phyloP scores from a whole-genome alignment of 2,888 invertebrate species.

The Acrobasis suavella region DNA sequence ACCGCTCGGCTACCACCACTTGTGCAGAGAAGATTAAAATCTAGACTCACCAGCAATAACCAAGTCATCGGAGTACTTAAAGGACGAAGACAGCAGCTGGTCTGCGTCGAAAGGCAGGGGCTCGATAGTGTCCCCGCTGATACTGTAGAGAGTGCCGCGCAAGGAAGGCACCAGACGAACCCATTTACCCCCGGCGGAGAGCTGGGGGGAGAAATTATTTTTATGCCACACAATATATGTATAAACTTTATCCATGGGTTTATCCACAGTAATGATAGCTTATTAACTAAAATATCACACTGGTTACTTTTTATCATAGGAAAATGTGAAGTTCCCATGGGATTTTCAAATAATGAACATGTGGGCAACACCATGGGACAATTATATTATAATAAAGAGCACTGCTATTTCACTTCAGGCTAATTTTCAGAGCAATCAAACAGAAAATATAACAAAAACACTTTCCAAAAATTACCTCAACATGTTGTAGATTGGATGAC shows the following conservation, averaged over 20 bases:
- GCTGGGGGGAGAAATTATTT: conserved; percentile 58
- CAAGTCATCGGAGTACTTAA: conserved; percentile 92
- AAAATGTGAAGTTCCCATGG: too few species aligned
- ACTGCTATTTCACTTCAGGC: background rate
- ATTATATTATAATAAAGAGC: background rate
- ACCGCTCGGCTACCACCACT: background rate
- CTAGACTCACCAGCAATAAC: conserved; percentile 87
- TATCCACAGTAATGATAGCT: too few species aligned
- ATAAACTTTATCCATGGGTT: too few species aligned
- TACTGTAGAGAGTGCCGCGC: conserved; percentile 94
- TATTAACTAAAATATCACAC: too few species aligned
- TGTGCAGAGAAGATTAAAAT: background rate
- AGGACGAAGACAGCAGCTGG: conserved; percentile 92
- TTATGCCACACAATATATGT: too few species aligned
- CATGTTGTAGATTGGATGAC: conserved; percentile 93
- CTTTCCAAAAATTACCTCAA: conserved; percentile 89
- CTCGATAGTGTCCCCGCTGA: conserved; percentile 94
- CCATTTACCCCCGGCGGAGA: conserved; percentile 92
- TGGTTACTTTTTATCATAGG: too few species aligned
- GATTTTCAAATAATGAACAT: too few species aligned
- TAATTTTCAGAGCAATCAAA: background rate
- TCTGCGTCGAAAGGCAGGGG: conserved; percentile 94
- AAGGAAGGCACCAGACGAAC: conserved; percentile 96
- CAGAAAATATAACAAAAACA: too few species aligned
- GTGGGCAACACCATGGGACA: too few species aligned